Evolutionary conservation across 2,797 vertebrate genomes (phyloP), one percentile per base, ranked within the genome.

Genomic region (Threskiornis aethiopicus): DNA sequence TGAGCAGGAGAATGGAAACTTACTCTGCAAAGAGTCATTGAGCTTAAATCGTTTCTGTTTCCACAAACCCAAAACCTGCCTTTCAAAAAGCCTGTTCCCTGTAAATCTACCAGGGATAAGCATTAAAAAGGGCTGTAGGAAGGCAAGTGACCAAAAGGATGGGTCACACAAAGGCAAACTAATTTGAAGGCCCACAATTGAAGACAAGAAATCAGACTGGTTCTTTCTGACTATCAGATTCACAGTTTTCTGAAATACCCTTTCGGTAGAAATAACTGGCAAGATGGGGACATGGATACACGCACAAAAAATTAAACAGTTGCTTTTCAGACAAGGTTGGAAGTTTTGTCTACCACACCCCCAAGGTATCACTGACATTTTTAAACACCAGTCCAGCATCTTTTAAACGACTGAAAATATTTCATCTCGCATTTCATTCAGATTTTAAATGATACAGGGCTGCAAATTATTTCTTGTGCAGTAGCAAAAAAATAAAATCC

Each of bases 131-230:
- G 51, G n/a, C 44, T 39, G 11, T 19, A 26, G 44, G 52, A 80
- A 82, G 42, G 11, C 52, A 58, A 72, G 25, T 3, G 2, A 37
- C 62, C 42, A n/a, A 75, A 84, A 42, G 5, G 7, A 42, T 1
- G 1, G 59, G 8, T 71, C 7, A 4, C 10, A 28, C 8, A 52
- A 33, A 73, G 41, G 24, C 20, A 64, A 52, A 41, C 13, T 19
- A 3, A 13, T 66, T 73, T 47, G 17, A 52, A n/a, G n/a, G n/a
- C 57, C 9, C 20, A 3, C 35, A 54, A 1, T 0, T 61, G 41
- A 84, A 44, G 33, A 16, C 19, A 19, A 51, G 46, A 62, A 73
- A 39, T 33, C 4, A 21, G 51, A 26, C 41, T 54, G 29, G 13
- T 70, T 70, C 62, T 52, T 86, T 37, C 62, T n/a, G 29, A 39